These are phyloP conservation scores for Chionomys nivalis DNA, from an alignment of 2,113 vertebrate genomes.

Conservation along the genomic window DNA sequence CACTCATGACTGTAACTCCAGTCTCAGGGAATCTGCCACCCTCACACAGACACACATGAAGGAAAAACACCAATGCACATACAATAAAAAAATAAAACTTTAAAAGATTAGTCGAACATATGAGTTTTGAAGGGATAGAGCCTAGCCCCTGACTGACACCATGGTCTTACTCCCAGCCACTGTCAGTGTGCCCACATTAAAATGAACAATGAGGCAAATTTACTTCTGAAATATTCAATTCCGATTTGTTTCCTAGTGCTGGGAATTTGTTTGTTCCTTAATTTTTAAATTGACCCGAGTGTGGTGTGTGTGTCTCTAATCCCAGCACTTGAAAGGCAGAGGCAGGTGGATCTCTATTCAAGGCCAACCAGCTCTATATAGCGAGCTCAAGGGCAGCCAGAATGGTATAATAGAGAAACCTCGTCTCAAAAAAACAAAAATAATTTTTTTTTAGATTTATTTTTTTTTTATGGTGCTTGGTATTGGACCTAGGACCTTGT, in stretches of 20 bases:
- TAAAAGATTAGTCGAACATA: not conserved
- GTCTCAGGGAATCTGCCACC: not conserved
- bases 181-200: not conserved
- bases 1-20: not conserved
- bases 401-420: not conserved
- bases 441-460: not conserved
- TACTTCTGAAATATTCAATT: not conserved
- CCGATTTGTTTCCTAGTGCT: constrained; percentile 20
- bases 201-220: not conserved
- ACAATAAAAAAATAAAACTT: not conserved
- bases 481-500: not conserved
- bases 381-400: not conserved
- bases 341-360: not conserved
- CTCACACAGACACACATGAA: not conserved
- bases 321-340: not conserved
- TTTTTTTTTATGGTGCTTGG: not conserved
- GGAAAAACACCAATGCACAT: not conserved
- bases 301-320: not conserved
- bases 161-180: not conserved
- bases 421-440: not conserved
- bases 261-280: not conserved
- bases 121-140: not conserved
- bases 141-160: not conserved
- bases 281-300: not conserved
- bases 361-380: not conserved